Base-by-base conservation (phyloP, 2,113 vertebrate species). In the Lontra canadensis region DNA sequence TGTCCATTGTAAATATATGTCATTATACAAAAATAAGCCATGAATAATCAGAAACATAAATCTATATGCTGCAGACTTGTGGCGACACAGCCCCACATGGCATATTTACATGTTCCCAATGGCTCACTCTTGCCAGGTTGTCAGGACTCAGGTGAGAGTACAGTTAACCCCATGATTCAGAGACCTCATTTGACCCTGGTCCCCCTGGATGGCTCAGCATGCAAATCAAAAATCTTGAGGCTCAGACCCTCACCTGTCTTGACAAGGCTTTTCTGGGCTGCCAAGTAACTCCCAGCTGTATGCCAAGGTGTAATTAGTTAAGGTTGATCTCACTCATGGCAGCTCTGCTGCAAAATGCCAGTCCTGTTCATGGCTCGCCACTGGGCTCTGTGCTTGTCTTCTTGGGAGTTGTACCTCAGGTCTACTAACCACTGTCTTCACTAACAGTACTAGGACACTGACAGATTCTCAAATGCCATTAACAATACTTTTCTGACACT, bases 401-500 rank as follows among this genome's bases (percentile, higher is more conserved):
- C 42, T 23, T 84, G 57, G 57, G 79, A 96, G 36, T 78, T 1
- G 17, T 23, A 85, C 42, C 39, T 96, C 81, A 63, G 69, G 42
- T 15, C 78, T 96, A 80, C 73, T 96, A 76, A 93, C 10, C 36
- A 87, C 73, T 92, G 39, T 31, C 80, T 94, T 81, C 82, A 65
- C 89, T 87, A 79, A 67, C 3, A 18, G 73, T 55, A 69, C 76
- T 10, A 93, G 81, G 87, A 85, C 61, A 55, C 5, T 52, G 90
- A 83, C 57, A 82, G 36, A 65, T 29, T 85, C 71, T 93, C 74
- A 89, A 82, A 82, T 65, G 71, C 63, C 57, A 67, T 55, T 39
- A 92, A 94, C 7, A 88, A 74, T 49, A 79, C 21, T 95, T 80
- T 76, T 88, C 94, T 85, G 96, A 95, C 89, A 96, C 31, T 61